A percentile compares a stretch with the other conserved stretches of the same genome.
Conservation (phyloP, 2,888 invertebrate genomes). For the Nomada hirtipes region DNA sequence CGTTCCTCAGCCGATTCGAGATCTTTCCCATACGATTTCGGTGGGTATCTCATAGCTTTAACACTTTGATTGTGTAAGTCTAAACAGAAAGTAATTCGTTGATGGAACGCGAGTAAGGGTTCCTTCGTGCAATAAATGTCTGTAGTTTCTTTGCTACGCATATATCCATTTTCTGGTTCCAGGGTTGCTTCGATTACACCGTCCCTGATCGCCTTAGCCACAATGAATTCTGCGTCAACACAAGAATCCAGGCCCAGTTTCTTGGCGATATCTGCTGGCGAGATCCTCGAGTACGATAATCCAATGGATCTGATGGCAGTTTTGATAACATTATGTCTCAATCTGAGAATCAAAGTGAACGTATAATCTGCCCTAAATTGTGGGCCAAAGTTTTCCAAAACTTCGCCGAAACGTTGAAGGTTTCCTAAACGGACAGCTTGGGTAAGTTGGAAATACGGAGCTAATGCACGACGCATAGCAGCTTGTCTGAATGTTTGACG, state of each 20-base stretch:
- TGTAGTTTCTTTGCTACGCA: slow-evolving; percentile 98
- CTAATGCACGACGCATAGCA: slow-evolving; percentile 93
- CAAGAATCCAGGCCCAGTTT: slow-evolving; percentile 97
- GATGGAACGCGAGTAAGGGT: slow-evolving; percentile 98
- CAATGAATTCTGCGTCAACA: slow-evolving; percentile 99
- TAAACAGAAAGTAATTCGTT: slow-evolving; percentile 98
- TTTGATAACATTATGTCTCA: slow-evolving; percentile 99
- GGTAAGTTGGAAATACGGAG: slow-evolving; percentile 98
- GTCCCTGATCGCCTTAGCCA: slow-evolving; percentile 98
- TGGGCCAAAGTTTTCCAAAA: slow-evolving; percentile 94
- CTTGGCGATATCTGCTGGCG: slow-evolving; percentile 96
- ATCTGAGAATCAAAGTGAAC: slow-evolving; percentile 96
- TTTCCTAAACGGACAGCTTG: slow-evolving; percentile 98
- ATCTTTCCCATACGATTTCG: slow-evolving; percentile 99
- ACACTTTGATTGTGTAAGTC: slow-evolving; percentile 99
- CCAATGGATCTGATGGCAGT: slow-evolving; percentile 98
- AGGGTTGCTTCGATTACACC: slow-evolving; percentile 99
- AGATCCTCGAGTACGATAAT: slow-evolving; percentile 97
- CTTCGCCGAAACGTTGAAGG: slow-evolving; percentile 96
- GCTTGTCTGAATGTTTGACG: slow-evolving; percentile 97
- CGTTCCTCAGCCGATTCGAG: slow-evolving; percentile 98
- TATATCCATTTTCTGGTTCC: slow-evolving; percentile 97
- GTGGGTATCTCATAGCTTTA: slow-evolving; percentile 99
- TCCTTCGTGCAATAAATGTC: slow-evolving; percentile 99
- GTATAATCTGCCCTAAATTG: slow-evolving; percentile 98